Evolutionary conservation across 2,797 vertebrate species (phyloP).

Genomic region (Atherinosoma microstoma): DNA sequence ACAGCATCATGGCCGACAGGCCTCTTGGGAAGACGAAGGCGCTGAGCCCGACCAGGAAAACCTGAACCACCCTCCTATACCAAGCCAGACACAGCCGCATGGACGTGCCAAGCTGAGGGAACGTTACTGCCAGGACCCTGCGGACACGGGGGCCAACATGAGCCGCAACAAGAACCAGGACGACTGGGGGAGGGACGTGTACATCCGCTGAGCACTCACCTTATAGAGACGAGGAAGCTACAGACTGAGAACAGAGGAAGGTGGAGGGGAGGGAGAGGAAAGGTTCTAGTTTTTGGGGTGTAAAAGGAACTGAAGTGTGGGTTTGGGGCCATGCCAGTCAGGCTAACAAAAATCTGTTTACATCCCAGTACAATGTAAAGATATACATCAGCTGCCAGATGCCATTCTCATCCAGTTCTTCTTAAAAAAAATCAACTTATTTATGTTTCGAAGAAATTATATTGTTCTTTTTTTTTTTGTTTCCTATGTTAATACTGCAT

Average conservation of each 20-base stretch:
- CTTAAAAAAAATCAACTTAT: conserved; percentile 69
- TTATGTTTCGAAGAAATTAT: conserved; percentile 63
- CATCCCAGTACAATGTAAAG: conserved; percentile 80
- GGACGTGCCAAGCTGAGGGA: conserved; percentile 89
- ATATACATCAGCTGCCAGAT: conserved; percentile 72
- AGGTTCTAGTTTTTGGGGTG: conserved; percentile 24
- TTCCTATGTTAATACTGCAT: conserved; percentile 83
- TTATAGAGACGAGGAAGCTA: conserved; percentile 44
- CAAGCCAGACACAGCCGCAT: conserved; percentile 78
- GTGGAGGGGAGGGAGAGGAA: background rate
- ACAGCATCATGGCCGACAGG: conserved; percentile 84
- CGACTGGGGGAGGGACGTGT: conserved; percentile 87
- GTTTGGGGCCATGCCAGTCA: conserved; percentile 67
- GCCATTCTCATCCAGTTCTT: conserved; percentile 66
- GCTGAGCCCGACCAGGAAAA: conserved; percentile 90
- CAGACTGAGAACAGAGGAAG: conserved; percentile 35
- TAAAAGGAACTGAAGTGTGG: conserved; percentile 46
- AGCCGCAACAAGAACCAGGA: conserved; percentile 88
- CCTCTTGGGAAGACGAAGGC: conserved; percentile 89
- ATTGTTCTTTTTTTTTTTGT: conserved; percentile 63
- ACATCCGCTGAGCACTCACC: conserved; percentile 82
- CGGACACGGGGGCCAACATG: conserved; percentile 80
- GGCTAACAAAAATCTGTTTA: conserved; percentile 81
- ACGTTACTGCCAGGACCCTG: conserved; percentile 87
- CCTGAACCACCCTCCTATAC: conserved; percentile 84